Conservation (phyloP, 2,113 vertebrate species). For the Donacobius atricapilla region DNA sequence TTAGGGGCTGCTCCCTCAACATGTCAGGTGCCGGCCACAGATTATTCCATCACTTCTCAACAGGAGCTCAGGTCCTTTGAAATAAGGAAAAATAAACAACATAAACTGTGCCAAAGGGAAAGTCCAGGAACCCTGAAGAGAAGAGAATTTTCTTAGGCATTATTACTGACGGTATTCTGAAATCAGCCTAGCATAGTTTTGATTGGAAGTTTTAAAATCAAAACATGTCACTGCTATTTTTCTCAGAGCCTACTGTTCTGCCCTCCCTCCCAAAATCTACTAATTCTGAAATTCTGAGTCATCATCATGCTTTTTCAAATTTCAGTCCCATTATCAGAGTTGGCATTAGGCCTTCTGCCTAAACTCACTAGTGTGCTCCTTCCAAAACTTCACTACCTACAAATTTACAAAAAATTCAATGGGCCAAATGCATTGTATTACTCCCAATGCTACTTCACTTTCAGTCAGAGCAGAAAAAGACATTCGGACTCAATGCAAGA, state of each 20-base stretch:
- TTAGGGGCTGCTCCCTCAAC: conserved; percentile 59
- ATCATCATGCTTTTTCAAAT: not conserved
- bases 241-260: not conserved
- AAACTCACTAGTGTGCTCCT: not conserved
- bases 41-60: conserved; percentile 65
- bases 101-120: conserved; percentile 48
- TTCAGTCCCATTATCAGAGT: not conserved
- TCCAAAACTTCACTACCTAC: not conserved
- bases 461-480: not conserved
- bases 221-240: not conserved
- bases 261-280: not conserved
- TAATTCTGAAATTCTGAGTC: not conserved
- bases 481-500: not conserved
- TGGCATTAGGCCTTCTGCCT: not conserved
- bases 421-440: not conserved
- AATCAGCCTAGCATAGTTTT: not conserved
- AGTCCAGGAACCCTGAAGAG: conserved; percentile 16
- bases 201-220: not conserved
- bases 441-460: not conserved
- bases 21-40: conserved; percentile 61
- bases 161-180: not conserved
- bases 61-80: conserved; percentile 68
- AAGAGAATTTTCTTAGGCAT: conserved; percentile 15
- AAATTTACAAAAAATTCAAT: not conserved
- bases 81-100: conserved; percentile 71